Evolutionary conservation across 2,797 vertebrate genomes (phyloP), one percentile per base, ranked within the genome.

Genomic region (Aldrovandia affinis): DNA sequence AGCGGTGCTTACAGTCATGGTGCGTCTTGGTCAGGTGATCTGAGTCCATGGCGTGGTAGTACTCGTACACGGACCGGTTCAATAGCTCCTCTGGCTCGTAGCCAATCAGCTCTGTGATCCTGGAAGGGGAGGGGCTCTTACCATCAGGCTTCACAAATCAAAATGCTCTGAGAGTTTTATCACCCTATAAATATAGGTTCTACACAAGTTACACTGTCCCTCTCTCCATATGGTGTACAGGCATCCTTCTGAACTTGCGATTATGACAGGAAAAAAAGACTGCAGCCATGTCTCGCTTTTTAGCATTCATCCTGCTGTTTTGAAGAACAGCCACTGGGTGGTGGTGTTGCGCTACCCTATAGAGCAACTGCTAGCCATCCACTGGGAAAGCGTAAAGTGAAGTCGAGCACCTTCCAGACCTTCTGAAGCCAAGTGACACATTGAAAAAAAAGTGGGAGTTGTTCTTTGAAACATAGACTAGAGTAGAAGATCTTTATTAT

Each of bases 11-110:
- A 99, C 98, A 94, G 88, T 97, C 96, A 3, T 98, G 98, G 90
- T 99, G 98, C 77, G 97, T 96, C 96, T 99, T 99, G 89, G 96
- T 99, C 87, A 99, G 95, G 90, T 98, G 97, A 91, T 99, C 97
- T 14, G 98, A 99, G 91, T 99, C 98, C 94, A 99, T 92, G 54
- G 98, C 98, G 9, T 99, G 98, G 86, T 99, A 99, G 91, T 99
- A 99, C 88, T 99, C 98, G 55, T 99, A 99, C 87, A 99, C 96
- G 50, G 98, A 99, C 65, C 95, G 96, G 80, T 98, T 96, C 92
- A 99, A 88, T 84, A 99, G 96, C 90, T 99, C 98, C 39, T 98
- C 97, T 86, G 98, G 97, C 68, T 98, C 96, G 83, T 99, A 99
- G 55, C 98, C 98, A 95, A 99, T 96, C 89, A 99, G 93, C 88